Evolutionary conservation across 2,113 vertebrate genomes (phyloP), one percentile per base, ranked within the genome.

Genomic region (Dissostichus mawsoni): DNA sequence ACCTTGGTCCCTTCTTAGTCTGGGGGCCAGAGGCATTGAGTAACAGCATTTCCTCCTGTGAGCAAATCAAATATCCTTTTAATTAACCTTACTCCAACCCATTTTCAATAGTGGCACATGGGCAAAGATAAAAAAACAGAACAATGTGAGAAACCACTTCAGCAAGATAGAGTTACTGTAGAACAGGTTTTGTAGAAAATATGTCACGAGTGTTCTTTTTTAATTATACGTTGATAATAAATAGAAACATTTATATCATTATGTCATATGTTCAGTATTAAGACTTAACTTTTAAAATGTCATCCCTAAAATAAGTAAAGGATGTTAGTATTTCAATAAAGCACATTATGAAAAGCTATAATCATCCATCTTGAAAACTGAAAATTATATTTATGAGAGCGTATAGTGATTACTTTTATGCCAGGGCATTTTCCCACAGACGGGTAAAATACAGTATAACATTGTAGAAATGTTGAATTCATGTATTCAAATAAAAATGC

Each of bases 1-100:
- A 71, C 55, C 73, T 82, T 76, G 56, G 66, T 44, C 29, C 13
- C 33, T 29, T 74, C 57, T 53, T 71, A 58, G 69, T 80, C 33
- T 20, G 20, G 11, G 17, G 47, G 58, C 12, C 23, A 52, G 67
- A 82, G 69, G 36, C 18, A 80, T 29, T 2, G 8, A 67, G 41
- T 11, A 45, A 13, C 1, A 0, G 29, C 2, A 47, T 52, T 81
- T 58, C 6, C 16, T 53, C 11, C n/a, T 16, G 18, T 44, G 14
- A 76, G 57, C 11, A 72, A 69, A 57, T 36, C 73, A 47, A 84
- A 75, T 47, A 41, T 23, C 36, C n/a, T 84, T 86, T 81, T 72
- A 77, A 89, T 82, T 80, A 83, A 81, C 71, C 74, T 68, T 13
- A 53, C 47, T n/a, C 36, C 12, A n/a, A n/a, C 23, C 13, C 17